Evolutionary conservation across 2,113 vertebrate genomes (phyloP).

Genomic region (Ariopsis seemanni): DNA sequence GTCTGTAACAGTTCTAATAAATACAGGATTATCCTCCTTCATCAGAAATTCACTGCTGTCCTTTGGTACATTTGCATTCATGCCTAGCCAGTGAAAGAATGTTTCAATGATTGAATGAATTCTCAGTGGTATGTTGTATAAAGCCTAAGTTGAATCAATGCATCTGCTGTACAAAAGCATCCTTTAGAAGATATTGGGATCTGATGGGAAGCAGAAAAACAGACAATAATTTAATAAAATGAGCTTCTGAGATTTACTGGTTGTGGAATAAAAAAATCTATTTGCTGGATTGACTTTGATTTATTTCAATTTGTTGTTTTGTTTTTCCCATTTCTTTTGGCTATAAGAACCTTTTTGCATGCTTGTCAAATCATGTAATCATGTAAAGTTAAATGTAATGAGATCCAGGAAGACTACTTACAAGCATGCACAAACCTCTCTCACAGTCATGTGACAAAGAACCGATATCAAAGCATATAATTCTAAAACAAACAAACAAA

Average conservation of each 20-base stretch:
- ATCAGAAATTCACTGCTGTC: neutral
- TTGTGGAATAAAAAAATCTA: neutral
- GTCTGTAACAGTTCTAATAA: neutral
- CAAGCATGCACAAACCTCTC: neutral
- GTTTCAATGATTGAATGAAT: constrained; percentile 7
- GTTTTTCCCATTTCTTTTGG: neutral
- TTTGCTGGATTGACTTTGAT: neutral
- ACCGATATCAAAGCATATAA: neutral
- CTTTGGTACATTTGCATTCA: constrained; percentile 21
- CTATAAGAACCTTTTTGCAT: neutral
- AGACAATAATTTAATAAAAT: neutral
- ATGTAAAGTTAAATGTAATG: constrained; percentile 24
- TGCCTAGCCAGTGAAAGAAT: neutral
- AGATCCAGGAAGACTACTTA: constrained; percentile 8
- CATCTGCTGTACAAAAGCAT: neutral
- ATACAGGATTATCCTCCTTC: constrained; percentile 4
- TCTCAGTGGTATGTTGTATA: constrained; percentile 1
- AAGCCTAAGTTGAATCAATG: neutral
- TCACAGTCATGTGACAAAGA: neutral
- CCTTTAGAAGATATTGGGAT: neutral
- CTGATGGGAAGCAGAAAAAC: neutral
- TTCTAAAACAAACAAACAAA: neutral
- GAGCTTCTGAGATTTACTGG: neutral
- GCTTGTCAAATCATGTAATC: constrained; percentile 9
- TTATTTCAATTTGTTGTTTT: neutral